Evolutionary conservation across 2,888 invertebrate genomes (phyloP), one percentile per base, ranked within the genome.

Genomic region (Oscheius sp.): DNA sequence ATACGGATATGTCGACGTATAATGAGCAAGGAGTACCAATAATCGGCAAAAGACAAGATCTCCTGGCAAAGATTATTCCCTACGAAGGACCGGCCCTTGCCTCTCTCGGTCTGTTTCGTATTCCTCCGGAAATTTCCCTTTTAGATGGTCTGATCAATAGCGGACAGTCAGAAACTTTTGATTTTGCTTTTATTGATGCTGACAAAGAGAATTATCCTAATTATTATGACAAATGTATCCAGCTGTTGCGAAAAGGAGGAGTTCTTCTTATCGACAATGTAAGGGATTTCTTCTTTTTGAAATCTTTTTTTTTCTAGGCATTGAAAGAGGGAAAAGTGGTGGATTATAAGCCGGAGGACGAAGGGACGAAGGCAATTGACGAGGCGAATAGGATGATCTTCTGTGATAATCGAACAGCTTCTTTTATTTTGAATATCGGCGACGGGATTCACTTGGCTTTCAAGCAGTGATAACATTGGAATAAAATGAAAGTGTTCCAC

Each of bases 191-290:
- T 75, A 85, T 86, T 63, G 86, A 90, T 74, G 89, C 90, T 25
- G 89, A 90, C 76, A 69, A 90, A 76, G 63, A 29, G 41, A 55
- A 55, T 23, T 25, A 49, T 27, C 12, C 46, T 2, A 81, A 81
- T n/a, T 90, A 90, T 78, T 90, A 89, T 79, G 89, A 90, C 70
- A 73, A 80, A 35, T 85, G 85, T 66, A 80, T 90, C 59, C 74
- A 83, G 53, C 83, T 90, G 61, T 56, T 90, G 23, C 78, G 89
- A 13, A 75, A 83, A 25, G 89, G 89, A 27, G 90, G 90, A 53
- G 86, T 90, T 66, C 88, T 90, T 52, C 86, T 89, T 3, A 80
- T 90, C 41, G 90, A 90, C 78, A 90, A 90, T 69, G 86, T 85
- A 49, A 80, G 83, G 2, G 3, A 35, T 35, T 9, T 9, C 35